Evolutionary conservation across 2,888 invertebrate genomes (phyloP).

Genomic region (Neoascia interrupta): DNA sequence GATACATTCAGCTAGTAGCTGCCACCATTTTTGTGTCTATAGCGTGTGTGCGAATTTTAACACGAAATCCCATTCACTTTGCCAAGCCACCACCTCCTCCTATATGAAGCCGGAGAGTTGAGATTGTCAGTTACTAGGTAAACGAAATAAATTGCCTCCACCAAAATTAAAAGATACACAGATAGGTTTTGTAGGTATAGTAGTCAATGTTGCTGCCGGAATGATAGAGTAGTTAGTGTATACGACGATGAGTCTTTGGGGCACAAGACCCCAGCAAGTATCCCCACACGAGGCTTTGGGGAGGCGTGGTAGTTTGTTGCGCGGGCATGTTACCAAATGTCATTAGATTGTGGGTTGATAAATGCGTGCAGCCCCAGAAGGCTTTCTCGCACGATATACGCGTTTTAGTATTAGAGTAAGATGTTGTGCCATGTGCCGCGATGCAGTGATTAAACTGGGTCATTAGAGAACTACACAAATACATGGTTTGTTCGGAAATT

Average conservation of each 20-base stretch:
- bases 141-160: too few relatives aligned
- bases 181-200: conserved; percentile 43
- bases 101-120: conserved; percentile 38
- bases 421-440: conserved; percentile 9
- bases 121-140: conserved; percentile 32
- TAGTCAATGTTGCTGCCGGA: conserved; percentile 19
- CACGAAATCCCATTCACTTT: conserved; percentile 67
- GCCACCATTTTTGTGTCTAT: conserved; percentile 39
- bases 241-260: conserved; percentile 15
- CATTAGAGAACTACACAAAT: conserved; percentile 47
- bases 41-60: conserved; percentile 47
- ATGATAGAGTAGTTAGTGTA: conserved; percentile 31
- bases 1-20: conserved; percentile 1
- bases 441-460: conserved; percentile 42
- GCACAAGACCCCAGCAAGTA: conserved; percentile 7
- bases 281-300: conserved; percentile 36
- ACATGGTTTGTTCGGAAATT: conserved; percentile 39
- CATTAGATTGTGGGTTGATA: conserved; percentile 58
- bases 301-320: conserved; percentile 54
- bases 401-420: too few relatives aligned
- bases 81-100: conserved; percentile 57
- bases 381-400: conserved; percentile 41
- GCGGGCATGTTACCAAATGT: conserved; percentile 37
- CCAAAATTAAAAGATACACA: conserved; percentile 54
- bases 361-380: conserved; percentile 49